Conservation (phyloP, 2,113 vertebrate species). For the Parotia lawesii region DNA sequence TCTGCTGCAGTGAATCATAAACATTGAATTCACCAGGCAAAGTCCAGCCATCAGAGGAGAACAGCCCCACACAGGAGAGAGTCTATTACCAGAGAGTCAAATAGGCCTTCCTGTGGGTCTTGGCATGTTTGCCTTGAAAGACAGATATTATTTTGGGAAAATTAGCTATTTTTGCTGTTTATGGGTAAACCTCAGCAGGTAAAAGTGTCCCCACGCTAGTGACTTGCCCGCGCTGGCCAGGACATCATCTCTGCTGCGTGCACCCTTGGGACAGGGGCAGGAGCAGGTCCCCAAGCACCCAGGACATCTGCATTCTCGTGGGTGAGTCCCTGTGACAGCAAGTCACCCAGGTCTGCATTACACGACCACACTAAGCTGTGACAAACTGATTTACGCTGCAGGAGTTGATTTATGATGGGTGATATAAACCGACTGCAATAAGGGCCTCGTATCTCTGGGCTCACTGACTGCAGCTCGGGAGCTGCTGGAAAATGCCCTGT, state of each 20-base stretch:
- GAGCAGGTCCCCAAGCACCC: not conserved
- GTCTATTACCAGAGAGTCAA: not conserved
- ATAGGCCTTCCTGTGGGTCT: not conserved
- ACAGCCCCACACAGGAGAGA: not conserved
- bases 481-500: conserved; percentile 2
- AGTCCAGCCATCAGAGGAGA: not conserved
- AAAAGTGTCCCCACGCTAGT: not conserved
- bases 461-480: not conserved
- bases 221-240: not conserved
- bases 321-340: not conserved
- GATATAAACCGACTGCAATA: not conserved
- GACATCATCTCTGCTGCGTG: accelerated
- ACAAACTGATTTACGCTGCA: not conserved
- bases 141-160: not conserved
- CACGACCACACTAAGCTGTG: accelerated
- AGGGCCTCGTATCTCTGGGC: not conserved
- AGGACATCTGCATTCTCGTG: not conserved
- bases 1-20: accelerated
- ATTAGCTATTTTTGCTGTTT: not conserved
- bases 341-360: not conserved
- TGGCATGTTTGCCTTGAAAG: not conserved
- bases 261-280: not conserved
- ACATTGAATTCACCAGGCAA: not conserved
- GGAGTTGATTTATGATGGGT: not conserved
- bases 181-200: not conserved